These are phyloP conservation scores for Selenia dentaria DNA, from an alignment of 2,888 invertebrate genomes.

Conservation along the genomic window DNA sequence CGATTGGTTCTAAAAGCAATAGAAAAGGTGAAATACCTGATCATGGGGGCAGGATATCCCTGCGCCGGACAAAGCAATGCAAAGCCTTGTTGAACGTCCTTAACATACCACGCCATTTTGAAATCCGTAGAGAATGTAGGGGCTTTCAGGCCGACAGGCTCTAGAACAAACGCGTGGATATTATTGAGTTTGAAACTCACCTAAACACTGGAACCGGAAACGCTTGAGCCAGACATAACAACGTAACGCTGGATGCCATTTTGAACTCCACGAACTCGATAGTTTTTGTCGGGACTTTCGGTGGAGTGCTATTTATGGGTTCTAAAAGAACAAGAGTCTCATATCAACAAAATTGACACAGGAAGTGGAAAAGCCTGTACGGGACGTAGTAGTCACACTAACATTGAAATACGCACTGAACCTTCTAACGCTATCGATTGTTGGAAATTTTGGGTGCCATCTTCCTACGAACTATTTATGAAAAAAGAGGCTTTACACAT, in stretches of 20 bases:
- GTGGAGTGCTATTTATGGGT: conserved; percentile 88
- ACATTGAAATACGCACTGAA: conserved; percentile 76
- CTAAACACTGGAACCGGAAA: conserved; percentile 88
- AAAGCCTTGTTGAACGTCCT: conserved; percentile 71
- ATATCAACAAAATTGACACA: conserved; percentile 60
- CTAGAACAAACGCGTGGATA: conserved; percentile 56
- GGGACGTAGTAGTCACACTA: conserved; percentile 87
- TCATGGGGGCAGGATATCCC: conserved; percentile 87
- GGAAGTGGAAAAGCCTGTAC: conserved; percentile 89
- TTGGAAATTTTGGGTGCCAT: conserved; percentile 89
- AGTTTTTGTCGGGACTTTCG: conserved; percentile 85
- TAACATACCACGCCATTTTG: conserved; percentile 83
- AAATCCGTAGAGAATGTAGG: conserved; percentile 87
- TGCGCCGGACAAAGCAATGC: conserved; percentile 87
- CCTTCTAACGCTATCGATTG: conserved; percentile 86
- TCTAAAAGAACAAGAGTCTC: conserved; percentile 78
- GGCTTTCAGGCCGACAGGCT: conserved; percentile 87
- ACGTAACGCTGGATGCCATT: conserved; percentile 81
- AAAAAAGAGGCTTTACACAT: conserved; percentile 31
- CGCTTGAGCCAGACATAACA: conserved; percentile 89
- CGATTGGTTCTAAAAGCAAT: conserved; percentile 70
- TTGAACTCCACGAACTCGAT: conserved; percentile 74
- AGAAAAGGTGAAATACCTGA: conserved; percentile 73
- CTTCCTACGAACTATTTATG: conserved; percentile 85
- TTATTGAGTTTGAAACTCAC: conserved; percentile 72